Evolutionary conservation across 2,113 vertebrate species (phyloP), one percentile per base, ranked within the genome.

Genomic region (Dasyurus viverrinus): DNA sequence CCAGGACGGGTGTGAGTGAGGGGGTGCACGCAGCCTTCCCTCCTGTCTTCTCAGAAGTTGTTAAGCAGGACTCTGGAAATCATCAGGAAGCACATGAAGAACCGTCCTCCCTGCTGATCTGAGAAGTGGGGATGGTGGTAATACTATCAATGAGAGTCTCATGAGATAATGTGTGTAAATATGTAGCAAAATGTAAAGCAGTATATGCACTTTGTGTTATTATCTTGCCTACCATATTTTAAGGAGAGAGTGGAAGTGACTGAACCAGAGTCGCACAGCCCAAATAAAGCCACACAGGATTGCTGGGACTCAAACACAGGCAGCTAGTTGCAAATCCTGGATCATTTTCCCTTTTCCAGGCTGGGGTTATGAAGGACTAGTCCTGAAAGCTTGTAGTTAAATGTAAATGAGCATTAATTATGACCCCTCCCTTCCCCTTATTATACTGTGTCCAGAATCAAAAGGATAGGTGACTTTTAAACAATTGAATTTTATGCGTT

Each of bases 391-490:
- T 94, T 94, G 68, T 25, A 90, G 93, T 48, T 54, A 95, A 26
- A 84, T 84, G n/a, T 19, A 42, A 84, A 22, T 84, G 42, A 84
- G 16, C 6, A 42, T 42, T 84, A 42, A 84, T 95, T 94, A 76
- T 76, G 68, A 42, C 90, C 5, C 46, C 25, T 95, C n/a, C 54
- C 25, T 93, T 36, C 25, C 47, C 68, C 24, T 53, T 46, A 92
- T 92, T 93, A 30, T 91, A 94, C 89, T 94, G 50, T 93, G 93
- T 52, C 97, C 1, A 90, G 96, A 52, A 95, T 93, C 36, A 30
- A 93, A 42, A 96, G 76, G 97, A 97, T 54, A 94, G 93, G 90
- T 95, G 92, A 95, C 84, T 96, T 95, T 93, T 95, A 95, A 76
- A 96, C 84, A 50, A 42, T 68, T 96, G 94, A 8, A 52, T 95